A percentile compares a stretch with the other conserved stretches of the same genome.
phyloP scores from a whole-genome alignment of 2,888 invertebrate species.

The Cephus pygmeus region DNA sequence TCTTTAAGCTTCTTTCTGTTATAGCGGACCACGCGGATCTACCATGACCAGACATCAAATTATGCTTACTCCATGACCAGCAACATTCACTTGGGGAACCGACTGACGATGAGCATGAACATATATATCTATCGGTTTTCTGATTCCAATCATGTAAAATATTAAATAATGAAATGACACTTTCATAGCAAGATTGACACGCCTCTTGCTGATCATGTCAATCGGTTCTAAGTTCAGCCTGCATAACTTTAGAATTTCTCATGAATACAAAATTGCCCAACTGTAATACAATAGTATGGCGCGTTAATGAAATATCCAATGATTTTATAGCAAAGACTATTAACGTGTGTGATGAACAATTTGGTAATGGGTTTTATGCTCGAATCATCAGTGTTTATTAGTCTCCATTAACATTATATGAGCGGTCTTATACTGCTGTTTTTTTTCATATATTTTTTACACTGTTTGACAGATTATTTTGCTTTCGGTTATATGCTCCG shows the following conservation, averaged over 20 bases:
- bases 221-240: background rate
- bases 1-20: background rate
- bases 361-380: background rate
- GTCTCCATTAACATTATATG: background rate
- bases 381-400: background rate
- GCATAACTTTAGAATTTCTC: background rate
- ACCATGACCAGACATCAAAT: background rate
- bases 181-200: constrained; percentile 33
- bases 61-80: constrained; percentile 18
- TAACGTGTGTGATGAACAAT: background rate
- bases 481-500: background rate
- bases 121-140: background rate
- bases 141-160: background rate
- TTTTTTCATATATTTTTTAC: background rate
- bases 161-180: constrained; percentile 29
- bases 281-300: background rate
- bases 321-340: background rate
- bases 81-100: constrained; percentile 24
- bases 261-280: background rate
- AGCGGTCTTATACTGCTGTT: background rate
- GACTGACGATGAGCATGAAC: constrained; percentile 10
- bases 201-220: background rate
- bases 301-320: background rate
- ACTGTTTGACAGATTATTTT: background rate
- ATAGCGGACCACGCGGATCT: background rate